These are phyloP conservation scores for Desoria tigrina DNA, from an alignment of 2,888 invertebrate species.

Conservation along the genomic window DNA sequence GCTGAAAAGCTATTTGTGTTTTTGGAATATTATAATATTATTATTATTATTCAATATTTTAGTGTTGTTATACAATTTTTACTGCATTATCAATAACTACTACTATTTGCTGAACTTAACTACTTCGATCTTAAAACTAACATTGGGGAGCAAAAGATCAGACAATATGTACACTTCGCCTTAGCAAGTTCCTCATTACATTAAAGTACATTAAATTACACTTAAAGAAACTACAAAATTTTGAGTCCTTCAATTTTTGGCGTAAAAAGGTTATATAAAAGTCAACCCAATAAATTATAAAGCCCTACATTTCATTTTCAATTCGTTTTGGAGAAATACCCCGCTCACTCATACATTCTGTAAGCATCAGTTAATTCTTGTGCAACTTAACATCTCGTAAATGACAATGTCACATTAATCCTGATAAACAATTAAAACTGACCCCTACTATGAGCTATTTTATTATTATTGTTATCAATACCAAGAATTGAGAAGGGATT, in stretches of 20 bases:
- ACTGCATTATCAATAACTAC: too few relatives aligned
- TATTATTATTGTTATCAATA: conserved; percentile 21
- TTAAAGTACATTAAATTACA: conserved; percentile 26
- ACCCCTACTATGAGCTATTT: conserved; percentile 20
- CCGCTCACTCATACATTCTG: conserved; percentile 25
- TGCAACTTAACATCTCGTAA: conserved; percentile 6
- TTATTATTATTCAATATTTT: too few relatives aligned
- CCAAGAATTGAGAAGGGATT: conserved; percentile 20
- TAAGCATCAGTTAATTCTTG: conserved; percentile 24
- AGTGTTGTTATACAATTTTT: too few relatives aligned
- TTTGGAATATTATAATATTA: too few relatives aligned
- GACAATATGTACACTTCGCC: conserved; percentile 14
- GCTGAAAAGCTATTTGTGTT: too few relatives aligned
- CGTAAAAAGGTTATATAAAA: conserved; percentile 29
- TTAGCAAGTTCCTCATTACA: conserved; percentile 18
- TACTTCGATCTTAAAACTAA: conserved; percentile 8
- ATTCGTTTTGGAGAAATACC: conserved; percentile 20
- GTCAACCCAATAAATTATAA: conserved; percentile 25
- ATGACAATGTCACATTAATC: conserved; percentile 7
- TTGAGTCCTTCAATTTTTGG: conserved; percentile 22
- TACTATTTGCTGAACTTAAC: too few relatives aligned
- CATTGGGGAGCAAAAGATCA: conserved; percentile 20
- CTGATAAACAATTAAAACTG: conserved; percentile 13
- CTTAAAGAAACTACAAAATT: conserved; percentile 35
- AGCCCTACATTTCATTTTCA: conserved; percentile 19